A percentile compares a stretch with the other conserved stretches of the same genome.
Conservation (phyloP, 2,888 invertebrate genomes). For the Leptopilina drosophilae region DNA sequence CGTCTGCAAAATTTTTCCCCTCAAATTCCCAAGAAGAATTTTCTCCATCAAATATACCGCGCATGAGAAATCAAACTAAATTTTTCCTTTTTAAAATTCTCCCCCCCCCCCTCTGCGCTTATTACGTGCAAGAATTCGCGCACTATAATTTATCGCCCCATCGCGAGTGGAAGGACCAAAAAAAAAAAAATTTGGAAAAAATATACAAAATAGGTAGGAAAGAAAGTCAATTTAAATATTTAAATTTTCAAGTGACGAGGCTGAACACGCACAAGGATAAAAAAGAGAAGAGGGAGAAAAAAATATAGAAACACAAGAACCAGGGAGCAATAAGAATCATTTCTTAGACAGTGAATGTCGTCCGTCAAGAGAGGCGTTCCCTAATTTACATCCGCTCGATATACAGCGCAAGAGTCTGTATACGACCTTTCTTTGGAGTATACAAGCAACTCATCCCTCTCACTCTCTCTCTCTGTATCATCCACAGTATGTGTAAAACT, state of each 20-base stretch:
- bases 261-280: slow-evolving; percentile 33
- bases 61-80: too few relatives aligned
- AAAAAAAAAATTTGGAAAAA: too few relatives aligned
- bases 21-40: too few relatives aligned
- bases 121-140: slow-evolving; percentile 37
- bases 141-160: slow-evolving; percentile 21
- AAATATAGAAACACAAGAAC: slow-evolving; percentile 8
- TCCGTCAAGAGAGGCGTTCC: slow-evolving; percentile 35
- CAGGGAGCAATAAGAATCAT: slow-evolving; percentile 39
- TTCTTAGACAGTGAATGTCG: slow-evolving; percentile 38
- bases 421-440: slow-evolving; percentile 33
- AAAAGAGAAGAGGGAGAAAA: not conserved
- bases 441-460: slow-evolving; percentile 51
- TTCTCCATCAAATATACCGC: too few relatives aligned
- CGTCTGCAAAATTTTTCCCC: slow-evolving; percentile 11
- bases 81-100: too few relatives aligned
- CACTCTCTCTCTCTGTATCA: slow-evolving; percentile 45
- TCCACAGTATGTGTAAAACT: slow-evolving; percentile 62
- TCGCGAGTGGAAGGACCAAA: too few relatives aligned
- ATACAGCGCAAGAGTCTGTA: slow-evolving; percentile 11
- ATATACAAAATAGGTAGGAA: slow-evolving; percentile 28
- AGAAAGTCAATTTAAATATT: slow-evolving; percentile 41
- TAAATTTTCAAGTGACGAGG: slow-evolving; percentile 41
- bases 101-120: too few relatives aligned
- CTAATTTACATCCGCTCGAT: slow-evolving; percentile 40